These are phyloP conservation scores for Callipepla squamata DNA, from an alignment of 2,113 vertebrate species.

Conservation along the genomic window DNA sequence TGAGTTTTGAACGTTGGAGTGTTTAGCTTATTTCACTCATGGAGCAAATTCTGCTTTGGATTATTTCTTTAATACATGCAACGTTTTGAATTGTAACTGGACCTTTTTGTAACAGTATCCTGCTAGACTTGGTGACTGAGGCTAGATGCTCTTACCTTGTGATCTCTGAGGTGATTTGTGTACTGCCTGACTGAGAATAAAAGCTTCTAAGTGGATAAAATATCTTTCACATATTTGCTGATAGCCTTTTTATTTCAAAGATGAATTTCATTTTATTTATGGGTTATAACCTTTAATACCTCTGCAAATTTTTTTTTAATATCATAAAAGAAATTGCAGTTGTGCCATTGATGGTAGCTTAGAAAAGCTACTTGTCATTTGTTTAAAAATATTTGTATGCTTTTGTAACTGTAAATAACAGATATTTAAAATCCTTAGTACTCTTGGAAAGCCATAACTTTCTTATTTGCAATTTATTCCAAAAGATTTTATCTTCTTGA, in stretches of 20 bases:
- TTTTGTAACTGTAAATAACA: constrained; percentile 48
- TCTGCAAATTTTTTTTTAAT: neutral
- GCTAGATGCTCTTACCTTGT: neutral
- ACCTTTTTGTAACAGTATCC: neutral
- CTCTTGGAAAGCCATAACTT: constrained; percentile 1
- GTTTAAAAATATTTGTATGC: neutral
- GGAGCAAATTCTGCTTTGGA: neutral
- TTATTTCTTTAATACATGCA: neutral
- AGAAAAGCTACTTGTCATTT: neutral
- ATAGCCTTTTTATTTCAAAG: neutral
- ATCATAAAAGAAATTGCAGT: neutral
- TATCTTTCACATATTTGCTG: neutral
- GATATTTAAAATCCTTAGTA: neutral
- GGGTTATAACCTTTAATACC: neutral
- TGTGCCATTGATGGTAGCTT: neutral
- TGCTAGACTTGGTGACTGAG: neutral
- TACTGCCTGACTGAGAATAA: neutral
- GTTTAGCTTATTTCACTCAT: neutral
- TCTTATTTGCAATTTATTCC: neutral
- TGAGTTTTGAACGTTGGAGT: neutral
- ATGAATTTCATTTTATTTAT: neutral
- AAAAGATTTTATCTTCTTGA: neutral
- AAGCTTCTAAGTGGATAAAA: neutral
- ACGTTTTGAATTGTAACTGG: neutral
- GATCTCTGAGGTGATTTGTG: neutral